Percentiles rank a stretch among this genome's conserved stretches.
Conservation (phyloP, 2,113 vertebrate species). For the Corythoichthys intestinalis region DNA sequence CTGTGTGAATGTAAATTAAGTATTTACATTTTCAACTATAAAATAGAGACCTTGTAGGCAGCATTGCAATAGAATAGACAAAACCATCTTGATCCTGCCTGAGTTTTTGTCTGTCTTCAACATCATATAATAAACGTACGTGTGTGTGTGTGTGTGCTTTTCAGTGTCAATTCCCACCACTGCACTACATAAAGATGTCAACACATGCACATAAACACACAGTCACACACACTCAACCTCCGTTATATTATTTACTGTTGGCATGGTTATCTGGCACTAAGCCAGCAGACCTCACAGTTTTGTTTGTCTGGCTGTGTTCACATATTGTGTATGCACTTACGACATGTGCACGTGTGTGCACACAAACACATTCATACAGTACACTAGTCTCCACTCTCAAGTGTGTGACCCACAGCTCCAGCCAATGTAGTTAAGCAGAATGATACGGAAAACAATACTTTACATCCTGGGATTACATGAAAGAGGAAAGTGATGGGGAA, state of each 20-base stretch:
- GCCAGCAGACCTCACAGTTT: constrained; percentile 24
- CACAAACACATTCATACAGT: not conserved
- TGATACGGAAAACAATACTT: constrained; percentile 29
- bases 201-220: constrained; percentile 12
- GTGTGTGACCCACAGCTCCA: constrained; percentile 17
- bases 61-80: not conserved
- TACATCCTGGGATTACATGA: constrained; percentile 25
- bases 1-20: not conserved
- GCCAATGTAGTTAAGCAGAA: constrained; percentile 21
- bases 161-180: constrained; percentile 26
- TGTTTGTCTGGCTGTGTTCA: constrained; percentile 3
- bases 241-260: constrained; percentile 46
- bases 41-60: not conserved
- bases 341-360: not conserved
- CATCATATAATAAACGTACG: not conserved
- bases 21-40: not conserved
- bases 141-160: not conserved
- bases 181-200: constrained; percentile 43
- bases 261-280: constrained; percentile 41
- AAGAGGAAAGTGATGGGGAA: not conserved
- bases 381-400: constrained; percentile 11
- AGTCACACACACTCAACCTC: not conserved
- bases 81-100: not conserved
- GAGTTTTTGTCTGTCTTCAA: not conserved
- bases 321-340: not conserved